These are phyloP conservation scores for Melolontha melolontha DNA, from an alignment of 2,888 invertebrate genomes.

Conservation along the genomic window DNA sequence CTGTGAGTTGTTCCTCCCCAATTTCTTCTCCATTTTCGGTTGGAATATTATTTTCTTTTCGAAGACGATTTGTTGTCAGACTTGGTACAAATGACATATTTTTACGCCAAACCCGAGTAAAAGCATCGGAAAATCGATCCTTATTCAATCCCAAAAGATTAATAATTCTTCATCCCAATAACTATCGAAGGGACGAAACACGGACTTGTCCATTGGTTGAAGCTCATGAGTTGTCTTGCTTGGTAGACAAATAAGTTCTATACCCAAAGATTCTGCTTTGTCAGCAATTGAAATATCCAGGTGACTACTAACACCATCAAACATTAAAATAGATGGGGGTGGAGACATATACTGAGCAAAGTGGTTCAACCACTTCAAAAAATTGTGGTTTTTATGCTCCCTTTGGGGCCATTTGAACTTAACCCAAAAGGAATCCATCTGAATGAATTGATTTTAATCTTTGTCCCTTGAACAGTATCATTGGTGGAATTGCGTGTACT, in stretches of 20 bases:
- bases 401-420: constrained; percentile 51
- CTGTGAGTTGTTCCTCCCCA: too few species aligned
- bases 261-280: constrained; percentile 47
- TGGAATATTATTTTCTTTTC: too few species aligned
- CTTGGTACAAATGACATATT: too few species aligned
- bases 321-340: constrained; percentile 27
- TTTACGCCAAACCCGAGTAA: constrained; percentile 52
- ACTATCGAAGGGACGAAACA: constrained; percentile 54
- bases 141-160: constrained; percentile 55
- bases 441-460: too few species aligned
- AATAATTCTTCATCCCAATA: constrained; percentile 58
- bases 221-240: constrained; percentile 57
- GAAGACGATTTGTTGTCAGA: too few species aligned
- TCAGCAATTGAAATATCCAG: constrained; percentile 48
- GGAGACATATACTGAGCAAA: constrained; percentile 24
- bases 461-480: too few species aligned
- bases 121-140: constrained; percentile 54
- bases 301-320: constrained; percentile 49
- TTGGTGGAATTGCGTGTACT: too few species aligned
- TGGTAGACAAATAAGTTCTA: constrained; percentile 55
- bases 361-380: constrained; percentile 48
- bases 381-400: constrained; percentile 47
- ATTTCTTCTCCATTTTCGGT: too few species aligned
- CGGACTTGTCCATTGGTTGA: constrained; percentile 55
- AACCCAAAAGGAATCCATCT: too few species aligned